A percentile compares a stretch with the other conserved stretches of the same genome.
Evolutionary conservation across 2,113 vertebrate species (phyloP).

Genomic region (Oryzias celebensis): DNA sequence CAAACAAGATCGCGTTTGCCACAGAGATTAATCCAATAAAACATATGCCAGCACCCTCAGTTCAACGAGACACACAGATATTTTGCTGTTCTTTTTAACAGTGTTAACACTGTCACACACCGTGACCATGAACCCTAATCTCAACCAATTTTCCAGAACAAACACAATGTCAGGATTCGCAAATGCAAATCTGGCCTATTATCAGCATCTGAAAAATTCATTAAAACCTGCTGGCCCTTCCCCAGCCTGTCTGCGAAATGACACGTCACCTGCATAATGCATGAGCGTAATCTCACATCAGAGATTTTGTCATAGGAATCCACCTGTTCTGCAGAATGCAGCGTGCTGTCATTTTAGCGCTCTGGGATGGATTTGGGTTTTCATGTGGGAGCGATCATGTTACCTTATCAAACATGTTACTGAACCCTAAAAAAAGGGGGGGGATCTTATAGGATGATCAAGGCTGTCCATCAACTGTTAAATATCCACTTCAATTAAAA

Average conservation of each 20-base stretch:
- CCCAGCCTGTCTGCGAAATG: slow-evolving; percentile 55
- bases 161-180: slow-evolving; percentile 51
- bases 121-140: slow-evolving; percentile 51
- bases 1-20: slow-evolving; percentile 47
- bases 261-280: slow-evolving; percentile 61
- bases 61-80: slow-evolving; percentile 9
- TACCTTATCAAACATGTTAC: slow-evolving; percentile 67
- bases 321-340: slow-evolving; percentile 51
- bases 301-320: slow-evolving; percentile 40
- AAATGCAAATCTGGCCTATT: slow-evolving; percentile 58
- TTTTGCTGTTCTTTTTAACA: slow-evolving; percentile 31
- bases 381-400: slow-evolving; percentile 44
- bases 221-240: slow-evolving; percentile 41
- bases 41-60: slow-evolving; percentile 28
- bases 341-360: slow-evolving; percentile 33
- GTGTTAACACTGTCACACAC: slow-evolving; percentile 34
- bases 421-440: background rate
- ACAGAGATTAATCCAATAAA: slow-evolving; percentile 39
- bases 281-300: slow-evolving; percentile 57
- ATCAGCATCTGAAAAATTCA: slow-evolving; percentile 63
- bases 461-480: too few relatives aligned
- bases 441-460: too few relatives aligned
- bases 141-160: slow-evolving; percentile 66
- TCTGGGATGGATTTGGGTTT: slow-evolving; percentile 53
- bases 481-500: too few relatives aligned